Base-by-base conservation (phyloP, 2,888 invertebrate species). In the Lamproptera curius region DNA sequence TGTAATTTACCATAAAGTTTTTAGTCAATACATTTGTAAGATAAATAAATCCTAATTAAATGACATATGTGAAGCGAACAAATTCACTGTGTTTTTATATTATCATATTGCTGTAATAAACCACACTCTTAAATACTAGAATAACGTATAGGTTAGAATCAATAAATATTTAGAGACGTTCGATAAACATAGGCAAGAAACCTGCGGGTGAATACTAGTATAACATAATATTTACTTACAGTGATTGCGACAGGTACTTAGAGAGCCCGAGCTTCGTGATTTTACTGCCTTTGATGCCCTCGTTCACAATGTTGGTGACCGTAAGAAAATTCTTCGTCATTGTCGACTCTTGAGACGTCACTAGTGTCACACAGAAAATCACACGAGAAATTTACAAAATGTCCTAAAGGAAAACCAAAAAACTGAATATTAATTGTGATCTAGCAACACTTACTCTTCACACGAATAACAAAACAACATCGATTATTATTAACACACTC, bases 231-330 rank as follows among this genome's bases (percentile, higher is more conserved):
- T n/a, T 31, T 2, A 92, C 93, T 93, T 89, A 93, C 93, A 94
- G 89, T 80, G 93, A 93, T 73, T 94, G 93, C 41, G 93, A 93
- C 54, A 94, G 89, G 72, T 93, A 93, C 75, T 92, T 91, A 59
- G 93, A 92, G 55, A 93, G 85, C 53, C 93, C 93, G 70, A 93
- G 87, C 81, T 92, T 92, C 61, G 92, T 90, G 62, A 93, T 92
- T 73, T 92, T 92, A 89, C 92, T 92, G 68, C 92, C 92, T 75
- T 92, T 92, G 71, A 94, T 90, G 56, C 93, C 93, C 72, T 93
- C 93, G 74, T 93, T 90, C 87, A 93, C 92, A 66, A 87, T 85
- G 67, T 81, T 90, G 71, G 89, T 89, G 52, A 90, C 89, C 58
- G 90, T 89, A 72, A 90, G 78, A 76, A 90, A 90, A 73, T 90